A percentile compares a stretch with the other conserved stretches of the same genome.
Conservation (phyloP, 2,113 vertebrate genomes). For the Campylorhamphus procurvoides region DNA sequence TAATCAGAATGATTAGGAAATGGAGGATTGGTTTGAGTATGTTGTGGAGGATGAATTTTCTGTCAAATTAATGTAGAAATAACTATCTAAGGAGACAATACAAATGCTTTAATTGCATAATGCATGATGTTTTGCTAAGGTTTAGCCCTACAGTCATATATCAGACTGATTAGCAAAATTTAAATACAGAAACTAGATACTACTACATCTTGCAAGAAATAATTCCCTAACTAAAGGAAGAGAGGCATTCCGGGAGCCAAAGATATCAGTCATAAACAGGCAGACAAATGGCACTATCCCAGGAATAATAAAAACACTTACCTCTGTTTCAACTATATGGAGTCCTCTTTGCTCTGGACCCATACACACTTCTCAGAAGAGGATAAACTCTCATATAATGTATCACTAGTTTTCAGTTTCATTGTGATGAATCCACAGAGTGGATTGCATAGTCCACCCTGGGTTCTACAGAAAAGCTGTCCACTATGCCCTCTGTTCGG, state of each 20-base stretch:
- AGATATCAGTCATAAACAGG: not conserved
- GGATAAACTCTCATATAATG: constrained; percentile 18
- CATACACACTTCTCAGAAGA: not conserved
- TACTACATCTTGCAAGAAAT: not conserved
- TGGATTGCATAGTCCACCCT: not conserved
- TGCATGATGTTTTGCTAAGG: not conserved
- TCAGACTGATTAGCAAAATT: not conserved
- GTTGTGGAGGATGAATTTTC: not conserved
- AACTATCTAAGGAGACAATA: not conserved
- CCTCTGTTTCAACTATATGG: not conserved
- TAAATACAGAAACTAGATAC: not conserved
- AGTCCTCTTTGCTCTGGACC: not conserved
- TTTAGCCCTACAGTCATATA: not conserved
- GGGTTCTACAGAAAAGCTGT: constrained; percentile 23
- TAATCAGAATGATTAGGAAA: not conserved
- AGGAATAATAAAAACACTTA: not conserved
- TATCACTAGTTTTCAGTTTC: constrained; percentile 34
- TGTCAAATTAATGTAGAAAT: not conserved
- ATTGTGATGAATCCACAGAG: not conserved
- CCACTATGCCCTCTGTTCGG: not conserved
- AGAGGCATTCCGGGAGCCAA: not conserved
- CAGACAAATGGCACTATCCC: not conserved
- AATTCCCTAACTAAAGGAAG: not conserved
- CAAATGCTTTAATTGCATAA: not conserved
- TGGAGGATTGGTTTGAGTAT: not conserved